Percentiles rank a stretch among this genome's conserved stretches.
phyloP scores from a whole-genome alignment of 2,113 vertebrate genomes.

The Chloebia gouldiae region DNA sequence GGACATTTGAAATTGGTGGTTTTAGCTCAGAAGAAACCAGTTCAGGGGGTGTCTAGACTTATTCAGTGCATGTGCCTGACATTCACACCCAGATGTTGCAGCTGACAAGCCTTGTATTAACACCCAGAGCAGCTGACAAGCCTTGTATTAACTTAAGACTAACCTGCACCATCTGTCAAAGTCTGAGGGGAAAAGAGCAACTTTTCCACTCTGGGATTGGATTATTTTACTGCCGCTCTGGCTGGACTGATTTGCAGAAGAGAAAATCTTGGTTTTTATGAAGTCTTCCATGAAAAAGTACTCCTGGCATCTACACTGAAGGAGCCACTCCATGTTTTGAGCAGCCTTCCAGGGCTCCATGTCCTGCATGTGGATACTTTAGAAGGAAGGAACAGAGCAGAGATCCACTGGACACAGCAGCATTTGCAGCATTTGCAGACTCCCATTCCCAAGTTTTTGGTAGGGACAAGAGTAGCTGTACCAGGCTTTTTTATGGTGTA shows the following conservation, averaged over 20 bases:
- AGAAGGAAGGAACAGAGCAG: neutral
- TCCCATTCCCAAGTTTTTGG: neutral
- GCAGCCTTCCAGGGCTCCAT: neutral
- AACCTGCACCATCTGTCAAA: neutral
- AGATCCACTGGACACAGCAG: neutral
- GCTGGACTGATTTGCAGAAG: neutral
- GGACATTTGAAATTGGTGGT: accelerated
- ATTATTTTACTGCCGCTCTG: neutral
- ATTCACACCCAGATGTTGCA: neutral
- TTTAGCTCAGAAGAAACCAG: neutral
- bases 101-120: neutral
- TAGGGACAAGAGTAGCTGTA: neutral
- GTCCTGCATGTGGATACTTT: neutral
- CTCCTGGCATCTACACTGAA: neutral
- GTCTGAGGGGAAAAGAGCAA: neutral
- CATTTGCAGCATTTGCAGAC: neutral
- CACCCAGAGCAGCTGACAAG: neutral
- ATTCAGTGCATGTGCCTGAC: neutral
- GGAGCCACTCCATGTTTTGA: neutral
- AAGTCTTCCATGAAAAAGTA: neutral
- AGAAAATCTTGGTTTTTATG: neutral
- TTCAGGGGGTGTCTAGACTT: neutral
- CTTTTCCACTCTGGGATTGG: neutral
- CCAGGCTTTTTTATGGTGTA: neutral
- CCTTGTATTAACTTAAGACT: neutral